Evolutionary conservation across 92 coral and sea anemone species (phyloP), one percentile per base, ranked within the genome.

Genomic region (Plumapathes pennacea): DNA sequence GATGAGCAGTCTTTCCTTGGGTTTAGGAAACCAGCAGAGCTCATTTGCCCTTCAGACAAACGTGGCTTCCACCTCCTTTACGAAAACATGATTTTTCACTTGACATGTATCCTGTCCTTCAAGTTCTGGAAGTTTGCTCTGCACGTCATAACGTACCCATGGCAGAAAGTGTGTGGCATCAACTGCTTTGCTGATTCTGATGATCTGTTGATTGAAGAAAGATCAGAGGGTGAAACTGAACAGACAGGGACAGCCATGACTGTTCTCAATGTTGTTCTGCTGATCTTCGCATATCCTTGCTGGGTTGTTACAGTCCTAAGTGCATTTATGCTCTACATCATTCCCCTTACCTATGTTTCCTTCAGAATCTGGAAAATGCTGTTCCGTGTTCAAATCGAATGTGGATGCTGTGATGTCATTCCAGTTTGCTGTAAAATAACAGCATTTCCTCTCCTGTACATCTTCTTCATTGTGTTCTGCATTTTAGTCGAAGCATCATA

Each of bases 61-160:
- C 73, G 81, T 25, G 99, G 99, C 14, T 94, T 94, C 64, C 99
- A 94, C 46, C 89, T 94, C 49, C 64, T 89, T 46, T 86, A 94
- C 29, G 86, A 86, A 78, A 89, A 88, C 71, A 94, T 94, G 96
- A 83, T 89, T 28, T 94, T 94, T 57, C 99, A 94, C 50, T 51
- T 94, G 24, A 89, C 88, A 41, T 81, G 90, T 38, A 69, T 73
- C n/a, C 25, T 89, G 43, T 76, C 49, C 57, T 36, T 74, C 10
- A 54, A 73, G 38, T 94, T 89, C 66, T 94, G 99, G 99, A 78
- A 84, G 76, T 94, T 84, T 76, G 56, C 77, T 14, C 69, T 85
- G 57, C 41, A 83, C 18, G 76, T 94, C 17, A 34, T 69, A 13
- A 36, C 79, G 18, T 67, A 83, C 44, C 99, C 99, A 4, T 46